A percentile compares a stretch with the other conserved stretches of the same genome.
phyloP scores from a whole-genome alignment of 2,113 vertebrate genomes.

The Thryonomys swinderianus region DNA sequence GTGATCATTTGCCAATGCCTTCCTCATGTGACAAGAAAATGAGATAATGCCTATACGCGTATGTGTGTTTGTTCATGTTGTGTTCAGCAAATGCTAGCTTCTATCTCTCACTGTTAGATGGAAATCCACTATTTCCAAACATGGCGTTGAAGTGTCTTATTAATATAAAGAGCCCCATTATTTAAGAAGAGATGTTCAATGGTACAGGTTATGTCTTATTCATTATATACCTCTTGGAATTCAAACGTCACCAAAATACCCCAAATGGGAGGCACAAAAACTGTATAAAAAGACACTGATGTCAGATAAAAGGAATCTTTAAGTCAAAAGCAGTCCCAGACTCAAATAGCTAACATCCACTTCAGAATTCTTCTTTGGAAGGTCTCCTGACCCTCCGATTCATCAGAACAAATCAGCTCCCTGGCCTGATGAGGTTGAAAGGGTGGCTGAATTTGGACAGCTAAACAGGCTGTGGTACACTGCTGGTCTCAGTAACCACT shows the following conservation, averaged over 20 bases:
- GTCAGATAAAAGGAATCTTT: background rate
- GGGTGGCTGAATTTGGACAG: background rate
- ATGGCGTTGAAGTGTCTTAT: background rate
- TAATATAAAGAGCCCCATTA: background rate
- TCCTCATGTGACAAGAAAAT: background rate
- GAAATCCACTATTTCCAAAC: background rate
- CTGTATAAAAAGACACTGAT: background rate
- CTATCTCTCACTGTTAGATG: background rate
- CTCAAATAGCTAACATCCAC: background rate
- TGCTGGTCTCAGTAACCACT: background rate
- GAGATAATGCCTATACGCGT: background rate
- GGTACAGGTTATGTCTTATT: background rate
- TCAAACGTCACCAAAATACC: background rate
- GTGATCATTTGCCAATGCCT: background rate
- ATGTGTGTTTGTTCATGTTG: background rate
- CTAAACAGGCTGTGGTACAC: background rate
- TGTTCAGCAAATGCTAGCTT: background rate
- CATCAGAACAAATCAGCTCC: background rate
- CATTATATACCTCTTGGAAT: background rate
- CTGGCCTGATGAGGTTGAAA: background rate
- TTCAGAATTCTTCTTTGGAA: background rate
- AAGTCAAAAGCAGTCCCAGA: background rate
- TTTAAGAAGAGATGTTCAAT: background rate
- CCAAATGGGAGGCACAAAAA: background rate
- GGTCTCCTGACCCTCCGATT: background rate